These are phyloP conservation scores for Odontothrips loti DNA, from an alignment of 2,888 invertebrate genomes.

Conservation along the genomic window DNA sequence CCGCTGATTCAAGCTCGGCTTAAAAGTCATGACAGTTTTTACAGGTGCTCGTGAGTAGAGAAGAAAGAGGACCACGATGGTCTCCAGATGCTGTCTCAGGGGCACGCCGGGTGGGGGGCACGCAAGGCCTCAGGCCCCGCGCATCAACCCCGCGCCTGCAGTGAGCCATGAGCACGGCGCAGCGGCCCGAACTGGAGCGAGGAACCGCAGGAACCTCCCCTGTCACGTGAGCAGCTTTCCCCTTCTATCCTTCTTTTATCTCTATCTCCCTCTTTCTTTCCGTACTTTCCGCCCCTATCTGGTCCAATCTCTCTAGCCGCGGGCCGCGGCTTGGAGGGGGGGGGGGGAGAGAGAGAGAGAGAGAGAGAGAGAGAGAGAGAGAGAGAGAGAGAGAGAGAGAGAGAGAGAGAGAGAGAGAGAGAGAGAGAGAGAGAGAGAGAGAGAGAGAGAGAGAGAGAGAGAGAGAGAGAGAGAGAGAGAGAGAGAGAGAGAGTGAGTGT, in stretches of 20 bases:
- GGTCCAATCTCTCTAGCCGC: not conserved
- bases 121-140: too few relatives aligned
- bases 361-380: constrained; percentile 8
- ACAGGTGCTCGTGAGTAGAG: too few relatives aligned
- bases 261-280: not conserved
- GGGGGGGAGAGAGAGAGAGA: not conserved
- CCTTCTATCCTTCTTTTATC: not conserved
- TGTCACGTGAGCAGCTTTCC: not conserved
- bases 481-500: not conserved
- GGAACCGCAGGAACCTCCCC: too few relatives aligned
- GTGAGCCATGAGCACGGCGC: too few relatives aligned
- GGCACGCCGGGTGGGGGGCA: too few relatives aligned
- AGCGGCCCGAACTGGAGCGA: too few relatives aligned
- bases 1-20: too few relatives aligned
- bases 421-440: not conserved
- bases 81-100: too few relatives aligned
- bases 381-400: not conserved
- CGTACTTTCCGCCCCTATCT: not conserved
- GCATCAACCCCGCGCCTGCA: too few relatives aligned
- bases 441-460: not conserved
- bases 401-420: constrained; percentile 15
- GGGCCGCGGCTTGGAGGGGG: not conserved
- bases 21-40: too few relatives aligned
- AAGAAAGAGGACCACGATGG: too few relatives aligned
- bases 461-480: constrained; percentile 13